Conservation (phyloP, 2,797 vertebrate genomes). For the Hyperoplus immaculatus region DNA sequence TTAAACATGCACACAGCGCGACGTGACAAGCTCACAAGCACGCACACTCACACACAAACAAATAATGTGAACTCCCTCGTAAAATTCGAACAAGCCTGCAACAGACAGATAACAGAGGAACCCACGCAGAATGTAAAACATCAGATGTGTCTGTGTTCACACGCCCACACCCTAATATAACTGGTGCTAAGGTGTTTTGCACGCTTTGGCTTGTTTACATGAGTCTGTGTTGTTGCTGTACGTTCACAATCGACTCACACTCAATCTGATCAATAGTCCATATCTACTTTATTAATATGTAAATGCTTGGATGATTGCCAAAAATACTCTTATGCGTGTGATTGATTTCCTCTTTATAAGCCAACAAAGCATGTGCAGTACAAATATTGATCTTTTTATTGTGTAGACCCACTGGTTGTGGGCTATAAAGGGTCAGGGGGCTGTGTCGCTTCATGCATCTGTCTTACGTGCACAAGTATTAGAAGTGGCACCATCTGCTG, state of each 20-base stretch:
- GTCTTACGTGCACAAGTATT: slow-evolving; percentile 49
- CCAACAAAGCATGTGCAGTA: slow-evolving; percentile 5
- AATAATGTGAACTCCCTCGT: slow-evolving; percentile 62
- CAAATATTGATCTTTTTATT: slow-evolving; percentile 42
- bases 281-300: not conserved
- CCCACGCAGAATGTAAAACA: slow-evolving; percentile 70
- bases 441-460: slow-evolving; percentile 19
- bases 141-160: slow-evolving; percentile 69
- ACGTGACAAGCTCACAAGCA: slow-evolving; percentile 44
- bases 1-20: slow-evolving; percentile 69
- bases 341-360: slow-evolving; percentile 19
- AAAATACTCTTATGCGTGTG: not conserved
- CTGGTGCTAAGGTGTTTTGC: slow-evolving; percentile 37
- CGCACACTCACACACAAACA: slow-evolving; percentile 24
- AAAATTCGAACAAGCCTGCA: slow-evolving; percentile 64
- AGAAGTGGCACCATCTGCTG: slow-evolving; percentile 75
- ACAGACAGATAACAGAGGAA: slow-evolving; percentile 67
- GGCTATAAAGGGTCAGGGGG: not conserved
- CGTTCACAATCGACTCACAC: not conserved
- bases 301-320: not conserved
- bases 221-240: slow-evolving; percentile 10
- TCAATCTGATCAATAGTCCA: not conserved
- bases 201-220: slow-evolving; percentile 37
- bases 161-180: slow-evolving; percentile 61
- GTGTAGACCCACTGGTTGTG: slow-evolving; percentile 17